phyloP scores from a whole-genome alignment of 1,140 invertebrate genomes.

The Zaprionus camerounensis region DNA sequence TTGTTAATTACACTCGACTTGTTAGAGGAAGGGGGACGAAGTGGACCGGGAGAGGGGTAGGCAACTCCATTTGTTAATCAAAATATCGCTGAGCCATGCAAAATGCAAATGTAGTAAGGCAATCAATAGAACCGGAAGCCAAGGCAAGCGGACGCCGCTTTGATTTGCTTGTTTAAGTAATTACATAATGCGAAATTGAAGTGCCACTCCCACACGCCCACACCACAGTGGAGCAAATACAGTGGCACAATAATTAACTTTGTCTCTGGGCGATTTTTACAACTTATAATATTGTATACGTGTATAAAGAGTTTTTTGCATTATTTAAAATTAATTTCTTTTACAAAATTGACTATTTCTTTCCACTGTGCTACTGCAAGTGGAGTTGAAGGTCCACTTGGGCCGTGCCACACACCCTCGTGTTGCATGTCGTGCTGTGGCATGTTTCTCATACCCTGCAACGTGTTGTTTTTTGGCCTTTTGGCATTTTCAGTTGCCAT shows the following conservation, averaged over 20 bases:
- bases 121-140: slow-evolving; percentile 72
- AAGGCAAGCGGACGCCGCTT: slow-evolving; percentile 39
- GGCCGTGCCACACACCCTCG: slow-evolving; percentile 12
- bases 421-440: slow-evolving; percentile 69
- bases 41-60: not conserved
- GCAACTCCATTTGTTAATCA: slow-evolving; percentile 67
- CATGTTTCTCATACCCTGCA: slow-evolving; percentile 46
- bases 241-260: not conserved
- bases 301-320: not conserved
- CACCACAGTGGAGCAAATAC: slow-evolving; percentile 5
- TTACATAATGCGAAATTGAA: slow-evolving; percentile 52
- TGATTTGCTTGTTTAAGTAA: slow-evolving; percentile 68
- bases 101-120: slow-evolving; percentile 61
- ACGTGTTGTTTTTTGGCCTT: slow-evolving; percentile 45
- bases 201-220: not conserved
- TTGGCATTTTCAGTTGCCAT: slow-evolving; percentile 73
- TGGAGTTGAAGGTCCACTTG: slow-evolving; percentile 16
- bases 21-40: no score
- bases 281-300: not conserved
- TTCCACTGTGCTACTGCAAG: not conserved
- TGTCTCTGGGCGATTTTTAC: not conserved
- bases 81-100: slow-evolving; percentile 50
- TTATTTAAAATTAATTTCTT: not conserved
- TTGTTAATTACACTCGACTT: slow-evolving; percentile 34
- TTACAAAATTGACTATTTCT: not conserved